Conservation (phyloP, 1,140 invertebrate genomes). For the Metopolophium dirhodum region DNA sequence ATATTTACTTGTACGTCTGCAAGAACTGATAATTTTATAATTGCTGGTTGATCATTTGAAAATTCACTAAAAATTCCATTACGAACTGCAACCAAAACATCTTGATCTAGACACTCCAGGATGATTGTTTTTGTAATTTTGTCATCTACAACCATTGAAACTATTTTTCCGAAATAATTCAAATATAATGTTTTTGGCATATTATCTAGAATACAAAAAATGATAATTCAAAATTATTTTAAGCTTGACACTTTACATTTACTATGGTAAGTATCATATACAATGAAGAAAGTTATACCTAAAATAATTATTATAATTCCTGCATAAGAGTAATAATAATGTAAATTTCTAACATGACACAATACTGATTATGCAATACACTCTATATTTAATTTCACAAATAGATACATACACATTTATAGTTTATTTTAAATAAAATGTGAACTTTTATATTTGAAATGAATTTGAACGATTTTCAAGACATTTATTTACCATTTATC, state of each 20-base stretch:
- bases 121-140: constrained; percentile 17
- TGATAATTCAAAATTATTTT: not conserved
- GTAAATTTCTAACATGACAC: too few species aligned
- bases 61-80: constrained; percentile 42
- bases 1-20: constrained; percentile 27
- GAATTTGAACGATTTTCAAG: too few species aligned
- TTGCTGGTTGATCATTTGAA: constrained; percentile 11
- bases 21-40: constrained; percentile 24
- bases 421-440: too few species aligned
- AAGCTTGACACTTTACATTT: not conserved
- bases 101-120: constrained; percentile 5
- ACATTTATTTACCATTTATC: too few species aligned
- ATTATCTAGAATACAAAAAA: constrained; percentile 39
- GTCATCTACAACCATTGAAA: constrained; percentile 16
- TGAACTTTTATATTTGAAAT: too few species aligned
- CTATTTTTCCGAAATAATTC: constrained; percentile 35
- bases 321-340: too few species aligned
- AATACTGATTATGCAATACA: too few species aligned
- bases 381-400: too few species aligned
- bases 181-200: not conserved
- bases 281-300: too few species aligned
- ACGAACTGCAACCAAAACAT: constrained; percentile 37
- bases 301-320: too few species aligned
- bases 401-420: too few species aligned
- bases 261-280: too few species aligned